Conservation (phyloP, 2,113 vertebrate species). For the Pseudolaguvia tuberculata region DNA sequence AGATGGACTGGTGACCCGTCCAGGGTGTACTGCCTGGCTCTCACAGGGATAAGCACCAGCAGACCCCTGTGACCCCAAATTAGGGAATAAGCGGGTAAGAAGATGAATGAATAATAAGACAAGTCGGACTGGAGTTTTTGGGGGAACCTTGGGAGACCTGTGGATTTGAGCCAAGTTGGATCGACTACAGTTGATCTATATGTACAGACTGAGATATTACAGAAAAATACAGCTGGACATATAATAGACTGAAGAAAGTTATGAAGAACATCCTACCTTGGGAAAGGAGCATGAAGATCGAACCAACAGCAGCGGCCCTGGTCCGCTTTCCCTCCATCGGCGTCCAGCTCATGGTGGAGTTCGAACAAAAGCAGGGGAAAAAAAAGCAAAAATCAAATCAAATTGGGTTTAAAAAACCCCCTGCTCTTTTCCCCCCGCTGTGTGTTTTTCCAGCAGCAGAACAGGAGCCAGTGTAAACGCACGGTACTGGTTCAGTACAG, state of each 20-base stretch:
- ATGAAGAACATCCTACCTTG: conserved; percentile 16
- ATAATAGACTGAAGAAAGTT: too few species aligned
- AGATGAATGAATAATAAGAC: conserved; percentile 4
- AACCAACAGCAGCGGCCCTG: neutral
- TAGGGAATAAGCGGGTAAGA: too few species aligned
- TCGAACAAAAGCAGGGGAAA: neutral
- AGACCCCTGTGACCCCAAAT: too few species aligned
- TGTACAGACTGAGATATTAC: neutral
- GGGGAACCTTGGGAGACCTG: neutral
- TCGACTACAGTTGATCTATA: neutral
- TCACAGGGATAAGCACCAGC: too few species aligned
- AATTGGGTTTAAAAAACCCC: neutral
- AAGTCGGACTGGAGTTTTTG: neutral
- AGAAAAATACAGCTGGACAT: neutral
- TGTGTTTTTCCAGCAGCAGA: neutral
- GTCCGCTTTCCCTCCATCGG: neutral
- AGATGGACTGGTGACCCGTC: too few species aligned
- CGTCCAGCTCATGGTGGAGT: conserved; percentile 10
- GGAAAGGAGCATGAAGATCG: conserved; percentile 8
- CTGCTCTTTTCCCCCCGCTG: neutral
- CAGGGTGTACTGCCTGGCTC: too few species aligned
- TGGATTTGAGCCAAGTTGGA: neutral
- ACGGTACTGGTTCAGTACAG: neutral
- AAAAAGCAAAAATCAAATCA: neutral
- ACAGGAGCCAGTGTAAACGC: neutral